These are phyloP conservation scores for Podiceps cristatus DNA, from an alignment of 2,113 vertebrate species.

Conservation along the genomic window DNA sequence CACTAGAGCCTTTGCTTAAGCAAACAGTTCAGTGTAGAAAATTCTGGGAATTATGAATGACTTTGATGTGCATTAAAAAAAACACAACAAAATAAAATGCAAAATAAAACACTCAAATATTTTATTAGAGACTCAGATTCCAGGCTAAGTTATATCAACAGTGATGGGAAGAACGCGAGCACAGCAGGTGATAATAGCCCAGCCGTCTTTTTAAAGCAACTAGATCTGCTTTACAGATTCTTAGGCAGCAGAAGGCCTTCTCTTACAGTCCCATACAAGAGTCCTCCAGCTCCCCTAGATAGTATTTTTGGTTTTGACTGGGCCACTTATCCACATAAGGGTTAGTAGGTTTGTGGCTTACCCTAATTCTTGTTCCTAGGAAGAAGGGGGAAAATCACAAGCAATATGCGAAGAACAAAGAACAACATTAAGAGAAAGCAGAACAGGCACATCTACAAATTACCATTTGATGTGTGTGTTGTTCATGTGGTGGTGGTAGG, in stretches of 20 bases:
- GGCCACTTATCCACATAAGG: not conserved
- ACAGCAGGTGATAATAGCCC: conserved; percentile 21
- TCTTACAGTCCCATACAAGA: not conserved
- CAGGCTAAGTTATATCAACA: conserved; percentile 59
- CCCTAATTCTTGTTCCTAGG: not conserved
- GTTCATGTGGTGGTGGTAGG: not conserved
- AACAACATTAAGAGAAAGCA: not conserved
- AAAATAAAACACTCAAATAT: conserved; percentile 56
- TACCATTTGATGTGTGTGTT: not conserved
- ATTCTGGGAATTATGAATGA: conserved; percentile 55
- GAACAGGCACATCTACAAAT: not conserved
- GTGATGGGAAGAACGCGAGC: not conserved
- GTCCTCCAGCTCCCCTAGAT: not conserved
- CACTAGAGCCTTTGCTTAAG: conserved; percentile 29
- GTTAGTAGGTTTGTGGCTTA: not conserved
- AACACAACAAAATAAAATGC: conserved; percentile 4
- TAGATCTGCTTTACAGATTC: not conserved
- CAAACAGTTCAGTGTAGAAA: conserved; percentile 57
- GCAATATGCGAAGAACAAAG: not conserved
- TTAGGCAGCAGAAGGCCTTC: not conserved
- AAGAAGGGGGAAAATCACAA: not conserved
- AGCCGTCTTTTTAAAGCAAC: not conserved
- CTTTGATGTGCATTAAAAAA: conserved; percentile 49
- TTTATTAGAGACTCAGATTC: conserved; percentile 44
- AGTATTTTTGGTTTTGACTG: not conserved